phyloP scores from a whole-genome alignment of 2,113 vertebrate genomes.

The Neogobius melanostomus region DNA sequence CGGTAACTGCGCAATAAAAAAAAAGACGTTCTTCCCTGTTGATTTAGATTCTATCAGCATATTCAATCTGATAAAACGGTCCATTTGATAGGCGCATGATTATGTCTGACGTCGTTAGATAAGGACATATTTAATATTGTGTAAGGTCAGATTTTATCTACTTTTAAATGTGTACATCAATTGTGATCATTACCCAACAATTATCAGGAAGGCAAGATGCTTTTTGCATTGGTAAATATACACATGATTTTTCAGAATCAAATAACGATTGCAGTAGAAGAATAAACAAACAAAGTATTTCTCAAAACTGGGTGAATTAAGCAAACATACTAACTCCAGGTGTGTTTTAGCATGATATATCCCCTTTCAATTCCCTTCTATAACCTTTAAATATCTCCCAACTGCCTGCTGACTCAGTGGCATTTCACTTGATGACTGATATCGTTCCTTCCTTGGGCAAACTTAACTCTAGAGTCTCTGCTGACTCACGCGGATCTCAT shows the following conservation, averaged over 20 bases:
- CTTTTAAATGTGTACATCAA: neutral
- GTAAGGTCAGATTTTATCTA: no score
- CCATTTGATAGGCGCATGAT: neutral
- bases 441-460: slow-evolving; percentile 6
- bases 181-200: no score
- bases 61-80: neutral
- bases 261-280: no score
- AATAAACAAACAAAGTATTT: no score
- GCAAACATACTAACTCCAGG: no score
- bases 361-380: neutral
- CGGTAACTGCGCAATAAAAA: neutral
- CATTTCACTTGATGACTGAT: slow-evolving; percentile 37
- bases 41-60: neutral
- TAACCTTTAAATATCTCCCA: slow-evolving; percentile 10
- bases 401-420: slow-evolving; percentile 23
- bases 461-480: slow-evolving; percentile 21
- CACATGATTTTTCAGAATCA: no score
- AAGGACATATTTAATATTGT: neutral
- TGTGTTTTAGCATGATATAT: no score
- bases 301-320: no score
- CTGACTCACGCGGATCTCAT: slow-evolving; percentile 40
- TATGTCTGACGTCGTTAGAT: neutral
- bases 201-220: no score
- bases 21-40: neutral
- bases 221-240: no score